Evolutionary conservation across 2,797 vertebrate species (phyloP), one percentile per base, ranked within the genome.

Genomic region (Leontocebus nigricollis): DNA sequence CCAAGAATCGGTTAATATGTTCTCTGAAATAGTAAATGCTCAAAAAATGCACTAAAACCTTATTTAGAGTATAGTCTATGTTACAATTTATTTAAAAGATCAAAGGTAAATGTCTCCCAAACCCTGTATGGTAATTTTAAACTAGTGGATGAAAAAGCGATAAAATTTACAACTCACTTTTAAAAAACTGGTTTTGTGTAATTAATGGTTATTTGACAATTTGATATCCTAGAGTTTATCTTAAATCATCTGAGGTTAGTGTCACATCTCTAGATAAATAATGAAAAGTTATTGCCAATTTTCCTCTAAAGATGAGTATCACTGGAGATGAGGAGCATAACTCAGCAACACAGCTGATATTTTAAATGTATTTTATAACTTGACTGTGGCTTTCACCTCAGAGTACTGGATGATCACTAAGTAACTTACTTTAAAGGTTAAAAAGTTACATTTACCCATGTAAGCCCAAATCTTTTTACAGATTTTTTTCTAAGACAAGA

Each of bases 1-100:
- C 88, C 13, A 55, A 92, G 64, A 95, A 92, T 70, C 55, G 79
- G n/a, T 87, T 96, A 95, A 92, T 26, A 93, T 55, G 90, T 94
- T n/a, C 15, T 76, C 87, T 55, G 59, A 97, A 97, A 95, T 36
- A 92, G 26, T 81, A 93, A 88, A 17, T 70, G 41, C 36, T 94
- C 73, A 92, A 88, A 87, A 96, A 96, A 70, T 85, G 36, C 39
- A 90, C 52, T 82, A 52, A 89, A 11, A 4, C 57, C 12, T 94
- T 92, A 87, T 55, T 95, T 90, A 91, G 7, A 67, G 22, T 41
- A 82, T 44, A 39, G n/a, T 41, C 76, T 70, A 24, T n/a, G 24
- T 89, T 77, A 84, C 4, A 55, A 41, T 80, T 93, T 88, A 77
- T 83, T 89, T n/a, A 84, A 73, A 96, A 92, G 26, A 48, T 76